These are phyloP conservation scores for Euglossa dilemma DNA, from an alignment of 1,140 invertebrate genomes.

Conservation along the genomic window DNA sequence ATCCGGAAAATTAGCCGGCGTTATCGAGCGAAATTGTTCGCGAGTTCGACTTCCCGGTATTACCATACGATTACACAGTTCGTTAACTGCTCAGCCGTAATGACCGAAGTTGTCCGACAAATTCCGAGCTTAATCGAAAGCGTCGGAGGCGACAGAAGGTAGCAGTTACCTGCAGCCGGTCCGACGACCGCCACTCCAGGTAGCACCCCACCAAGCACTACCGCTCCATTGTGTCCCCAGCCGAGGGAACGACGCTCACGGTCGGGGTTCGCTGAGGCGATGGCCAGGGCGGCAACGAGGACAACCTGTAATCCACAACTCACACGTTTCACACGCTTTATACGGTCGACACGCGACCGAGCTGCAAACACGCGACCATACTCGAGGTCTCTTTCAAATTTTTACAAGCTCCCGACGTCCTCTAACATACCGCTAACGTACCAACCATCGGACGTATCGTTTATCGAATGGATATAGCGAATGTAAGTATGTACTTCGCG, in stretches of 20 bases:
- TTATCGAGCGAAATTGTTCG: neutral
- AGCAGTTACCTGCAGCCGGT: slow-evolving; percentile 41
- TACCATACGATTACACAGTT: neutral
- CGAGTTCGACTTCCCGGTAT: neutral
- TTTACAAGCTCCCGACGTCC: no score
- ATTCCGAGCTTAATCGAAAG: no score
- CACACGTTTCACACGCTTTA: no score
- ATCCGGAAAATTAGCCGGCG: neutral
- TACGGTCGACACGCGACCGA: no score
- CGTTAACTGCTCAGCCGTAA: neutral
- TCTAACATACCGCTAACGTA: no score
- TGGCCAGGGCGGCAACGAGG: slow-evolving; percentile 35
- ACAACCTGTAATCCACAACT: slow-evolving; percentile 35
- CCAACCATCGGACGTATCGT: no score
- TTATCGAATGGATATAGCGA: no score
- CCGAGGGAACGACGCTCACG: slow-evolving; percentile 66
- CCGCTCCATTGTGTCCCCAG: slow-evolving; percentile 53
- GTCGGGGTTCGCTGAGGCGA: slow-evolving; percentile 52
- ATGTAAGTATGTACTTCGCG: no score
- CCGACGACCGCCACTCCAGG: slow-evolving; percentile 54
- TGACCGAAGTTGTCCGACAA: neutral
- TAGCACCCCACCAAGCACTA: slow-evolving; percentile 46
- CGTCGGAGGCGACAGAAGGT: neutral
- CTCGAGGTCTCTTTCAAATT: no score
- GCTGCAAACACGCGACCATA: no score